phyloP scores from a whole-genome alignment of 2,113 vertebrate genomes.

The Montifringilla adamsi region DNA sequence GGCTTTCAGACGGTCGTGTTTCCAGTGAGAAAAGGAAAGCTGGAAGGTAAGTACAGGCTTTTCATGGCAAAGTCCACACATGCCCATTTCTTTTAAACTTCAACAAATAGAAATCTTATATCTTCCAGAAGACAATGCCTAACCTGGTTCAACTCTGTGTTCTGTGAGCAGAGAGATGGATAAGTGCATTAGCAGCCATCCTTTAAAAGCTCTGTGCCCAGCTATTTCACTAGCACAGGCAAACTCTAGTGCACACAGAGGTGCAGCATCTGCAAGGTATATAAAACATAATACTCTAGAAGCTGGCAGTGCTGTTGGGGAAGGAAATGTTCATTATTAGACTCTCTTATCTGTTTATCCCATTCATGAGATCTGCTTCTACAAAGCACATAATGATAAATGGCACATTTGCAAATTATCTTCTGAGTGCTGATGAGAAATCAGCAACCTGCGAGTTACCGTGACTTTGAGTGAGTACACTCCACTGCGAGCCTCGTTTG shows the following conservation, averaged over 20 bases:
- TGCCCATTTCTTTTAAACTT: background rate
- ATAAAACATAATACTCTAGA: background rate
- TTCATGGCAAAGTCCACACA: background rate
- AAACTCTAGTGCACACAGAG: background rate
- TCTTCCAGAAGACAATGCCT: background rate
- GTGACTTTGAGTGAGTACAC: constrained; percentile 61
- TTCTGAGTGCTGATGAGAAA: constrained; percentile 64
- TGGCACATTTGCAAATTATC: constrained; percentile 70
- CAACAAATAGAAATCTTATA: background rate
- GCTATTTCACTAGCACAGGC: background rate
- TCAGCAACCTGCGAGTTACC: constrained; percentile 52
- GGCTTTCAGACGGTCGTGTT: background rate
- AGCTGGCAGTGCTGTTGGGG: background rate
- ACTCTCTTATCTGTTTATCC: constrained; percentile 49
- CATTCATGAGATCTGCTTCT: constrained; percentile 39
- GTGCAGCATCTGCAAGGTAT: background rate
- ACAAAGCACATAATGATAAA: constrained; percentile 58
- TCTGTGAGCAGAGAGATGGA: background rate
- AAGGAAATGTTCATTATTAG: constrained; percentile 38
- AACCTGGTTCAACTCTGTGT: background rate
- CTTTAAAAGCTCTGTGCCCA: background rate
- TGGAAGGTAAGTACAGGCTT: background rate
- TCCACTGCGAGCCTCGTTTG: constrained; percentile 10
- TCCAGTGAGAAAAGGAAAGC: background rate
- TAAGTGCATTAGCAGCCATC: background rate